These are phyloP conservation scores for Metridium senile DNA, from an alignment of 92 coral and sea anemone species.

Conservation along the genomic window DNA sequence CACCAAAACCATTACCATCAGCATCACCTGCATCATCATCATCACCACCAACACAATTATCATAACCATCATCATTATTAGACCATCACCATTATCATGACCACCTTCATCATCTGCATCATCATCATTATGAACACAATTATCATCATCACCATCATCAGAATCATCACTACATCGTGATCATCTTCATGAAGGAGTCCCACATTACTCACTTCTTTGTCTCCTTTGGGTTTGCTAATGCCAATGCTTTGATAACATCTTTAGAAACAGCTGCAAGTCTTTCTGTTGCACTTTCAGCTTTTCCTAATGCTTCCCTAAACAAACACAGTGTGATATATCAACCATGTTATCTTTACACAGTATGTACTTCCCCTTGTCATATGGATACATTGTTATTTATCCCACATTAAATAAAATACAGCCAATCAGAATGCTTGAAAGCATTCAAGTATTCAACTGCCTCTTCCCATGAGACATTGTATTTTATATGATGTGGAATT, in stretches of 20 bases:
- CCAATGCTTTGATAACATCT: constrained; percentile 92
- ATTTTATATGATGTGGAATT: no score
- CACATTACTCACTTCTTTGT: constrained; percentile 78
- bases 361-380: no score
- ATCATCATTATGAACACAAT: not conserved
- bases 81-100: not conserved
- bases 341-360: no score
- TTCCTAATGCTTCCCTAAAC: constrained; percentile 90
- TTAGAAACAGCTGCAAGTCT: constrained; percentile 83
- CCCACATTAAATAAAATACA: no score
- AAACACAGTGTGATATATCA: no score
- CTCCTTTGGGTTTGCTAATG: constrained; percentile 90
- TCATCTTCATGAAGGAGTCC: no score
- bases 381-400: no score
- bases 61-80: not conserved
- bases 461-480: no score
- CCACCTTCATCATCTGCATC: not conserved
- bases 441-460: no score
- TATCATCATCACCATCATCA: not conserved
- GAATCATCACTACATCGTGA: not conserved
- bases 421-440: no score
- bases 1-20: not conserved
- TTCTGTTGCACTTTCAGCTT: constrained; percentile 84
- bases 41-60: not conserved
- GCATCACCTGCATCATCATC: not conserved